Conservation (phyloP, 1,140 invertebrate species). For the Brachystomella parvula region DNA sequence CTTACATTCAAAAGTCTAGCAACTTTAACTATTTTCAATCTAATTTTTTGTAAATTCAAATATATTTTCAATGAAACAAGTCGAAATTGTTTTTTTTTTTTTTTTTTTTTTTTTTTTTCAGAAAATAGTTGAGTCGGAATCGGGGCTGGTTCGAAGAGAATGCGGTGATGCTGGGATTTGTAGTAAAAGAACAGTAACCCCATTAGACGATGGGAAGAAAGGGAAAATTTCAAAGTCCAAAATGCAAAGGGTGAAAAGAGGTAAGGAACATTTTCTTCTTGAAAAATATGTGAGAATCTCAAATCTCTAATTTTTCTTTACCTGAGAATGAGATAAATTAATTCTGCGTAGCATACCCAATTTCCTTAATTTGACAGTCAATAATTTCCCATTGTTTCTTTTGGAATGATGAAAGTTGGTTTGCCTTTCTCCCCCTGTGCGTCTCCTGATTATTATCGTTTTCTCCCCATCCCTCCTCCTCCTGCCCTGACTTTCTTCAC, state of each 20-base stretch:
- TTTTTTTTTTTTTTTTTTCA: neutral
- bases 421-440: neutral
- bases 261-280: neutral
- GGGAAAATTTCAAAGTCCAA: neutral
- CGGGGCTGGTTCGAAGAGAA: neutral
- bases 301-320: neutral
- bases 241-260: neutral
- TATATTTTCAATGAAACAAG: neutral
- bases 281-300: neutral
- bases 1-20: neutral
- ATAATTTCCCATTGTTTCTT: neutral
- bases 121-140: neutral
- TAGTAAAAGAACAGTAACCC: neutral
- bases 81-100: neutral
- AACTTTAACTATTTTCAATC: neutral
- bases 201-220: neutral
- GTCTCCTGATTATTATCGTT: too few species aligned
- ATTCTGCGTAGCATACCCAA: neutral
- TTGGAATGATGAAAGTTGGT: neutral
- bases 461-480: too few species aligned
- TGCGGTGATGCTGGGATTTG: neutral
- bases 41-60: neutral
- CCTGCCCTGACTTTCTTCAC: too few species aligned
- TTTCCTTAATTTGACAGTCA: neutral
- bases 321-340: neutral